Evolutionary conservation across 2,888 invertebrate genomes (phyloP).

Genomic region (Disparrhopalites patrizii): DNA sequence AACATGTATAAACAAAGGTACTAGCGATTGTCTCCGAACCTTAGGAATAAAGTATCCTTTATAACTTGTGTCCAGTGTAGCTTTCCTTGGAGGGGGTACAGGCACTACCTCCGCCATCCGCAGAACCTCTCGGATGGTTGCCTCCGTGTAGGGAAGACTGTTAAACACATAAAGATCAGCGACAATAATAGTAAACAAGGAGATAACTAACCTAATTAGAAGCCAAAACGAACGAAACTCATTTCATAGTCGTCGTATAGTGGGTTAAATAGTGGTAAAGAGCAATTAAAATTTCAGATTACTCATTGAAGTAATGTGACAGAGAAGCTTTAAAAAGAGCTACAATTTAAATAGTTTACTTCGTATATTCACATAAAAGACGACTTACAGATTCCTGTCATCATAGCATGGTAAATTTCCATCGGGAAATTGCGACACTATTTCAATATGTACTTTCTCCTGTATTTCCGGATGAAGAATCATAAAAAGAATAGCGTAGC

Average conservation of each 20-base stretch:
- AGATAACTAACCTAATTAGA: neutral
- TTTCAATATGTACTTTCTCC: constrained; percentile 13
- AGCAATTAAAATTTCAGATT: too few relatives aligned
- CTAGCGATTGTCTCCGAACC: constrained; percentile 2
- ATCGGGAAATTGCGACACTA: neutral
- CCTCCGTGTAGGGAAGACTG: constrained; percentile 23
- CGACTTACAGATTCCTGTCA: constrained; percentile 12
- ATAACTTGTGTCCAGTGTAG: constrained; percentile 1
- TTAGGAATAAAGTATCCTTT: constrained; percentile 14
- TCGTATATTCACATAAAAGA: too few relatives aligned
- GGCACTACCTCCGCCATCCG: constrained; percentile 17
- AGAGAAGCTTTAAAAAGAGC: too few relatives aligned
- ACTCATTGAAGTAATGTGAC: neutral
- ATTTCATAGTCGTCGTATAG: too few relatives aligned
- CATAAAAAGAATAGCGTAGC: constrained; percentile 16
- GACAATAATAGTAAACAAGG: neutral
- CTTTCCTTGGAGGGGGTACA: constrained; percentile 19
- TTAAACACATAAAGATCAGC: neutral
- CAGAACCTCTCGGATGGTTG: constrained; percentile 13
- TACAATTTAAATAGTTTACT: too few relatives aligned
- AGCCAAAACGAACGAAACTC: too few relatives aligned
- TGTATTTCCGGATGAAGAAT: constrained; percentile 21
- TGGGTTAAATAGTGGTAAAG: too few relatives aligned
- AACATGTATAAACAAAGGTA: neutral
- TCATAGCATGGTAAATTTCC: neutral